A percentile compares a stretch with the other conserved stretches of the same genome.
phyloP scores from a whole-genome alignment of 2,113 vertebrate species.

The Bufo bufo region DNA sequence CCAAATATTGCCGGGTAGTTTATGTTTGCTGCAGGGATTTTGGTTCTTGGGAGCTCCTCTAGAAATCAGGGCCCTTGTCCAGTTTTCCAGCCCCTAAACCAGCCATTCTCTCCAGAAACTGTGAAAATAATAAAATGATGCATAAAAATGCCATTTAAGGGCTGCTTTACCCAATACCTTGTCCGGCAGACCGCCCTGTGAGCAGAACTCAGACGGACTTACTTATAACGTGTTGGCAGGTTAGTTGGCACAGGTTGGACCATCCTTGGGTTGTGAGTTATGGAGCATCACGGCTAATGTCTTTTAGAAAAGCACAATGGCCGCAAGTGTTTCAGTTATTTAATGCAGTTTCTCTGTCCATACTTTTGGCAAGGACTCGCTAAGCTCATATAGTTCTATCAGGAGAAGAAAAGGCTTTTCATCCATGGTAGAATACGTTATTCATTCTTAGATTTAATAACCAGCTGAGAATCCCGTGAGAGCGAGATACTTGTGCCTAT shows the following conservation, averaged over 20 bases:
- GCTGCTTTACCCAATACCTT: neutral
- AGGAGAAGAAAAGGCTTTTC: constrained; percentile 34
- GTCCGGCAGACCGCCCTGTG: neutral
- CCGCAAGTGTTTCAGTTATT: constrained; percentile 10
- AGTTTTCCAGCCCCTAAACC: neutral
- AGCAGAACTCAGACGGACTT: neutral
- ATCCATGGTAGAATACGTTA: constrained; percentile 27
- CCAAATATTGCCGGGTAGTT: neutral
- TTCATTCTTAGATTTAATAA: constrained; percentile 37
- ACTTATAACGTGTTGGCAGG: neutral
- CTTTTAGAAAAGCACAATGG: constrained; percentile 12
- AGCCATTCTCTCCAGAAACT: neutral
- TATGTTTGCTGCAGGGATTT: neutral
- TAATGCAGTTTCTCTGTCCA: constrained; percentile 20
- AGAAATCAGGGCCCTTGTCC: neutral
- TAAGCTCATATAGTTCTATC: constrained; percentile 30
- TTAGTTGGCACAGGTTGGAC: neutral
- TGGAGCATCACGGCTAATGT: constrained; percentile 3
- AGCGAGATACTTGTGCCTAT: constrained; percentile 15
- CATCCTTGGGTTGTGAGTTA: neutral
- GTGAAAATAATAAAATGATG: neutral
- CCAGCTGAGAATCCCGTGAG: constrained; percentile 17
- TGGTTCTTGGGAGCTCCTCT: neutral
- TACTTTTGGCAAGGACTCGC: constrained; percentile 26
- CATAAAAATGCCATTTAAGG: neutral